Evolutionary conservation across 2,888 invertebrate species (phyloP).

Genomic region (Hymenopus coronatus): DNA sequence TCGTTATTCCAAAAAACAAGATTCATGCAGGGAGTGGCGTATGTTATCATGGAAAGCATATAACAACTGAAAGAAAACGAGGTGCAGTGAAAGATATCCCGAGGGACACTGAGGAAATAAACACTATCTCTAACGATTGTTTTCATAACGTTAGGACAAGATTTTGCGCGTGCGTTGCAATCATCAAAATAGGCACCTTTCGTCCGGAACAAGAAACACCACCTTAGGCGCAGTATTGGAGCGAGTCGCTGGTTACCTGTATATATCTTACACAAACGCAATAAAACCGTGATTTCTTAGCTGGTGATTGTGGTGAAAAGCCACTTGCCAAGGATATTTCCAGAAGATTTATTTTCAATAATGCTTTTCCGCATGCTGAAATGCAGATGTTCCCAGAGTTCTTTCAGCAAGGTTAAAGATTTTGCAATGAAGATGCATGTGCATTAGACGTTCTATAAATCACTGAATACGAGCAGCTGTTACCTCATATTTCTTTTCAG

Average conservation of each 20-base stretch:
- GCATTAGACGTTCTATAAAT: not conserved
- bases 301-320: not conserved
- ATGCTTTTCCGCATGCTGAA: not conserved
- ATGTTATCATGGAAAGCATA: not conserved
- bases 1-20: not conserved
- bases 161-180: not conserved
- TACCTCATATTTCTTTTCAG: not conserved
- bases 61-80: not conserved
- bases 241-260: not conserved
- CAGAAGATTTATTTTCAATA: not conserved
- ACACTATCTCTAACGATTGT: not conserved
- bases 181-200: not conserved
- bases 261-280: not conserved
- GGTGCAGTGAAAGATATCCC: not conserved
- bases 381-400: not conserved
- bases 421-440: not conserved
- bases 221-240: not conserved
- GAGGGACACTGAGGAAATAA: not conserved
- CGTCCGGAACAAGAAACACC: not conserved
- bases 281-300: not conserved
- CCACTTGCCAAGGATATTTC: not conserved
- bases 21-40: not conserved
- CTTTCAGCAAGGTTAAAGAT: not conserved
- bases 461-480: not conserved
- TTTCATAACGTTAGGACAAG: not conserved